Evolutionary conservation across 1,140 invertebrate species (phyloP).

Genomic region (Drosophila ananassae): DNA sequence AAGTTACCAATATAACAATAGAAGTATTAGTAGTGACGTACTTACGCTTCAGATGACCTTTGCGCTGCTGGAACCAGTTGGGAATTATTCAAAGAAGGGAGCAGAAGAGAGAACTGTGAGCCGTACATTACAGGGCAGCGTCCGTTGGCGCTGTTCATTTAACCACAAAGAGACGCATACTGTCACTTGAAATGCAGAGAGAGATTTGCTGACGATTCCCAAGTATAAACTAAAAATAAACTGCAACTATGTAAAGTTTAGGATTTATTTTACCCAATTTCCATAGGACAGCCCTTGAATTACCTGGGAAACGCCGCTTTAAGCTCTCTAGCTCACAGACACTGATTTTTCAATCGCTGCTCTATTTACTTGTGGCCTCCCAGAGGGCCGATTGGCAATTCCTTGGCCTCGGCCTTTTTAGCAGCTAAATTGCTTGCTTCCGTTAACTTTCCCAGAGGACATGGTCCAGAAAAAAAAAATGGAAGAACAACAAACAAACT

Average conservation of each 20-base stretch:
- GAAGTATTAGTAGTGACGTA: too few relatives aligned
- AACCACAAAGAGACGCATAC: too few relatives aligned
- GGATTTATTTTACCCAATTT: background rate
- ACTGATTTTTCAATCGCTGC: conserved; percentile 51
- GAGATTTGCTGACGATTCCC: too few relatives aligned
- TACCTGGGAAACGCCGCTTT: background rate
- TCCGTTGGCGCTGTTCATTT: too few relatives aligned
- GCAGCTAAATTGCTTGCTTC: conserved; percentile 79
- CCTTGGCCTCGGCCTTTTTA: conserved; percentile 67
- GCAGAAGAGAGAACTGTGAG: too few relatives aligned
- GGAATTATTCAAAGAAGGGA: too few relatives aligned
- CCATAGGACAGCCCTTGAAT: background rate
- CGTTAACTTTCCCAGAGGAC: conserved; percentile 74
- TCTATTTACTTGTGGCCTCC: conserved; percentile 36
- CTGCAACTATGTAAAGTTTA: background rate
- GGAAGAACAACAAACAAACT: conserved; percentile 41
- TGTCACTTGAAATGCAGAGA: too few relatives aligned
- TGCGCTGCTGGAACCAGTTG: too few relatives aligned
- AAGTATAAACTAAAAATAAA: too few relatives aligned
- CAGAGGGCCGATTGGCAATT: conserved; percentile 48
- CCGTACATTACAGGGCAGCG: too few relatives aligned
- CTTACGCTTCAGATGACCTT: too few relatives aligned
- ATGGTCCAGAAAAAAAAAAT: conserved; percentile 7
- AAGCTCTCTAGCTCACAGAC: background rate
- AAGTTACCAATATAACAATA: too few relatives aligned